These are phyloP conservation scores for Amphibalanus amphitrite DNA, from an alignment of 1,140 invertebrate genomes.

Conservation along the genomic window DNA sequence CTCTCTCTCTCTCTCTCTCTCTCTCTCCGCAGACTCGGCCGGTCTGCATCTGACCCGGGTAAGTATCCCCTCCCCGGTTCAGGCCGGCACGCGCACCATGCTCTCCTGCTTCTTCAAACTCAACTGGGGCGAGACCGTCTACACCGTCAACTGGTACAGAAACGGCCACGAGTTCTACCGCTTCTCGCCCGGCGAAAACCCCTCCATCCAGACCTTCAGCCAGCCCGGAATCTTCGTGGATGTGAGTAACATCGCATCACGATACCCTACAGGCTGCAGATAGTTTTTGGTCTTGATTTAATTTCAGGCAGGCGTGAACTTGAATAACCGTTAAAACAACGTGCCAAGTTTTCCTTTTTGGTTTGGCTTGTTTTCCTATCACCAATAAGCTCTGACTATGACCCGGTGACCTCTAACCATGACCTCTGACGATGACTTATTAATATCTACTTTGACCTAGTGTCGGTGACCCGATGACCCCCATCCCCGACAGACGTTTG, in stretches of 20 bases:
- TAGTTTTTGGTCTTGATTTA: too few species aligned
- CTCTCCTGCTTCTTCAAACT: constrained; percentile 27
- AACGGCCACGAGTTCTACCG: constrained; percentile 42
- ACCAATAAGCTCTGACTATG: too few species aligned
- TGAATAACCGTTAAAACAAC: too few species aligned
- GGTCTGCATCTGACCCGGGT: neutral
- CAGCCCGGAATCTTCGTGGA: constrained; percentile 50
- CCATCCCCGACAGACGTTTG: neutral
- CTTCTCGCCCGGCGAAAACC: constrained; percentile 40
- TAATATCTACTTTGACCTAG: too few species aligned
- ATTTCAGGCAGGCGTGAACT: too few species aligned
- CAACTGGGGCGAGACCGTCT: constrained; percentile 25
- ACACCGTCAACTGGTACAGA: constrained; percentile 30
- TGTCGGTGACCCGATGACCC: too few species aligned
- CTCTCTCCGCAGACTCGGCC: neutral
- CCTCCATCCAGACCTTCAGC: constrained; percentile 47
- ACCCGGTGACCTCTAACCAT: too few species aligned
- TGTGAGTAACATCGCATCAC: constrained; percentile 43
- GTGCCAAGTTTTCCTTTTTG: too few species aligned
- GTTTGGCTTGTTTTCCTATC: too few species aligned
- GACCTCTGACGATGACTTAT: too few species aligned
- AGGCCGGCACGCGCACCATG: constrained; percentile 11
- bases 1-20: too few species aligned
- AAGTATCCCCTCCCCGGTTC: neutral
- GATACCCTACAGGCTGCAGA: too few species aligned